phyloP scores from a whole-genome alignment of 1,140 invertebrate species.

The Scaptodrosophila lebanonensis region DNA sequence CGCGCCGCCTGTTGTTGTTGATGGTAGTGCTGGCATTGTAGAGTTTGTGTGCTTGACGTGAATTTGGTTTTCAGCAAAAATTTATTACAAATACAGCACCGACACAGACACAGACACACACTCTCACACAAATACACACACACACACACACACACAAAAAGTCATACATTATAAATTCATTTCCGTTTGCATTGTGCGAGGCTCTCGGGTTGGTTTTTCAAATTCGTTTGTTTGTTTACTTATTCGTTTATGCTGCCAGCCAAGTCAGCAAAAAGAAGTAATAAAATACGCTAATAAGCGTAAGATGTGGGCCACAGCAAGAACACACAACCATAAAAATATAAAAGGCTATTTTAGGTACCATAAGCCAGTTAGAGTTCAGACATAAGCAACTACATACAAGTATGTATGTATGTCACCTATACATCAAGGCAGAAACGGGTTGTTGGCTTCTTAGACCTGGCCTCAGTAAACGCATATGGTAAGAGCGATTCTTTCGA shows the following conservation, averaged over 20 bases:
- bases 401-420: no score
- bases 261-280: constrained; percentile 12
- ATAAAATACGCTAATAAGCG: constrained; percentile 68
- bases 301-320: constrained; percentile 42
- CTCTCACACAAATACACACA: constrained; percentile 8
- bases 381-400: no score
- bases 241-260: constrained; percentile 12
- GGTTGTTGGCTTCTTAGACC: no score
- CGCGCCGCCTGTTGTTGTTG: constrained; percentile 6
- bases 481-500: no score
- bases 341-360: no score
- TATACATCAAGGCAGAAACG: no score
- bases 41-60: constrained; percentile 6
- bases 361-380: no score
- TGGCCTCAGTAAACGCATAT: no score
- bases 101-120: constrained; percentile 11
- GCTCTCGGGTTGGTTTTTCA: constrained; percentile 11
- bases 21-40: background rate
- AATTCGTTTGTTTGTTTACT: constrained; percentile 29
- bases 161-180: constrained; percentile 68
- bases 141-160: constrained; percentile 32
- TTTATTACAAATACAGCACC: constrained; percentile 27
- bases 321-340: background rate
- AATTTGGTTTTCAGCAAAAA: constrained; percentile 16
- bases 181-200: constrained; percentile 59